Evolutionary conservation across 30 jellyfish, hydroid and myxozoan species (phyloP).

Genomic region (Hydractinia echinata): DNA sequence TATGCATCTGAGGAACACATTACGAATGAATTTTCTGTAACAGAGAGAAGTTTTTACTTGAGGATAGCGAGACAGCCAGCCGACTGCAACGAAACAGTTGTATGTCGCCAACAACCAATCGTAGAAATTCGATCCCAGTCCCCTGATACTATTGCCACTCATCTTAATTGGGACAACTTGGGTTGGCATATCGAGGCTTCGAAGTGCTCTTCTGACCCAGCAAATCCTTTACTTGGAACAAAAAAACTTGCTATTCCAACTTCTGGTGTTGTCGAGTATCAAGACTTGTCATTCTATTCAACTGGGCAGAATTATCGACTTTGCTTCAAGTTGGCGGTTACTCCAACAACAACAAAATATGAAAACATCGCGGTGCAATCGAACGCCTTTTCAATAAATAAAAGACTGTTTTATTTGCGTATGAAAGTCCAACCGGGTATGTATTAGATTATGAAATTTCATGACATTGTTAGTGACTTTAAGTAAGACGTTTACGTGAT

Average conservation of each 20-base stretch:
- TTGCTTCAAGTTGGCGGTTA: constrained; percentile 35
- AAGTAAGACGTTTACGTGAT: no score
- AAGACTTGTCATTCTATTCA: constrained; percentile 47
- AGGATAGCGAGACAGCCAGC: constrained; percentile 71
- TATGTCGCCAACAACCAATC: constrained; percentile 78
- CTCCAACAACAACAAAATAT: constrained; percentile 45
- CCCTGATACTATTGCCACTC: constrained; percentile 71
- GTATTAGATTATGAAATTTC: no score
- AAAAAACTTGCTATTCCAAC: constrained; percentile 36
- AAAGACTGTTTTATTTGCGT: constrained; percentile 60
- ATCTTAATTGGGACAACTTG: constrained; percentile 63
- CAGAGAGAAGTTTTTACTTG: constrained; percentile 52
- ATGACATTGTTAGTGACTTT: no score
- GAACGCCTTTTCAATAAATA: constrained; percentile 52
- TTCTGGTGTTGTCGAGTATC: constrained; percentile 51
- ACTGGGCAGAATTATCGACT: constrained; percentile 49
- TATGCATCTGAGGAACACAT: constrained; percentile 28
- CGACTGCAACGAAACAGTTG: constrained; percentile 70
- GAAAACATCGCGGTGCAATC: constrained; percentile 49
- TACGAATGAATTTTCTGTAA: constrained; percentile 47
- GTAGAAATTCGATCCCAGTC: constrained; percentile 48
- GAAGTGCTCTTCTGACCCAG: constrained; percentile 40
- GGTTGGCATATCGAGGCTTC: constrained; percentile 62
- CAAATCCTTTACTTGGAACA: constrained; percentile 52
- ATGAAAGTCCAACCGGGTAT: constrained; percentile 33